A percentile compares a stretch with the other conserved stretches of the same genome.
These are phyloP conservation scores for Heptranchias perlo DNA, from an alignment of 2,113 vertebrate genomes.

Conservation along the genomic window DNA sequence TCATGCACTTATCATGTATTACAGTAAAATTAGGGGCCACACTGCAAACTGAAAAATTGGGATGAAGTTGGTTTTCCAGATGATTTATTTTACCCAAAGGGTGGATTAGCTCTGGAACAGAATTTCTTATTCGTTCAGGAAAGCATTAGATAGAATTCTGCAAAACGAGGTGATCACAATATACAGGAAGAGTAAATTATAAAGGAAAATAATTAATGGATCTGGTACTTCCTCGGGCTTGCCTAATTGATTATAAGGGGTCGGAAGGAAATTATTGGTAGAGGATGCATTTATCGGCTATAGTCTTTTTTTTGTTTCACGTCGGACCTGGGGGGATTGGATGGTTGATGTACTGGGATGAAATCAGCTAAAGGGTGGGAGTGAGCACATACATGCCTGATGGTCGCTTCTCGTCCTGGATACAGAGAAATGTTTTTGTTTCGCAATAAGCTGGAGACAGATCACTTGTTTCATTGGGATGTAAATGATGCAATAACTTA, in stretches of 20 bases:
- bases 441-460: neutral
- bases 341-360: neutral
- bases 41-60: neutral
- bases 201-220: neutral
- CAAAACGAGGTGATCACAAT: neutral
- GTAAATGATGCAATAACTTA: neutral
- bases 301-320: neutral
- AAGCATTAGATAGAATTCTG: neutral
- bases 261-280: neutral
- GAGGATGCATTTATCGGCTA: neutral
- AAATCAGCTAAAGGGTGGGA: no score
- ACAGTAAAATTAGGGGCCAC: neutral
- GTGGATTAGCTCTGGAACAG: neutral
- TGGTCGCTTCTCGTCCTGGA: neutral
- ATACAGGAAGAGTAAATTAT: neutral
- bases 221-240: neutral
- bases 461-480: neutral
- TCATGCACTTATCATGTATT: neutral
- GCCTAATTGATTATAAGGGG: neutral
- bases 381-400: no score
- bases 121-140: neutral
- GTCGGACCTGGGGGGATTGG: neutral
- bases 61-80: neutral
- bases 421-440: neutral
- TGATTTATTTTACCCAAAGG: neutral